Evolutionary conservation across 2,888 invertebrate species (phyloP), one percentile per base, ranked within the genome.

Genomic region (Vannuccia rotundouncinata): DNA sequence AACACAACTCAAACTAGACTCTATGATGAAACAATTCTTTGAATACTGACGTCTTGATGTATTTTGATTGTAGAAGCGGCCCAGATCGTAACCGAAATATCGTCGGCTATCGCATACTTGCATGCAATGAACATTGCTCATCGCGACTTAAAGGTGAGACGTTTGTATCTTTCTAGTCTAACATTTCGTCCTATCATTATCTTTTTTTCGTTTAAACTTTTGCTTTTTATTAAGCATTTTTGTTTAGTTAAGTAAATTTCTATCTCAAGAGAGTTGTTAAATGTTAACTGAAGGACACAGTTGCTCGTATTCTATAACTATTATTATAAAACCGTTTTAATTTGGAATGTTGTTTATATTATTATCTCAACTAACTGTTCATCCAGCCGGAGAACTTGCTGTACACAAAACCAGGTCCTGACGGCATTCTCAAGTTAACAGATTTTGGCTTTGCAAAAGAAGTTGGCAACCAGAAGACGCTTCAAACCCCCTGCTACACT

Each of bases 371-470:
- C n/a, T n/a, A n/a, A n/a, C n/a, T n/a, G n/a, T n/a, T n/a, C n/a
- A n/a, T n/a, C 30, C 29, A 89, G 88, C 90, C 90, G 10, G 98
- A 98, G 89, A 99, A 99, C 90, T 90, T 99, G 75, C 90, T 99
- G 0, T 98, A 96, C 89, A 92, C 94, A 17, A 84, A 83, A 75
- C 84, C 84, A 81, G 28, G 92, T 91, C 84, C 90, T 89, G 87
- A 92, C 91, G 95, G 93, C n/a, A 90, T 93, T 81, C 91, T 99
- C 82, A 99, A 99, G 88, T 89, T 99, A 85, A 99, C 98, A 0
- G 99, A 99, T 90, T 99, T 99, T 89, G 99, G 99, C 5, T 99
- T 99, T 90, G 98, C 99, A 17, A 99, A 99, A 88, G 95, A 95
- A 89, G 95, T 94, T 0, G 90, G 91, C 45, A 91, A 92, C 25